Base-by-base conservation (phyloP, 2,113 vertebrate genomes). In the Colistium nudipinnis region DNA sequence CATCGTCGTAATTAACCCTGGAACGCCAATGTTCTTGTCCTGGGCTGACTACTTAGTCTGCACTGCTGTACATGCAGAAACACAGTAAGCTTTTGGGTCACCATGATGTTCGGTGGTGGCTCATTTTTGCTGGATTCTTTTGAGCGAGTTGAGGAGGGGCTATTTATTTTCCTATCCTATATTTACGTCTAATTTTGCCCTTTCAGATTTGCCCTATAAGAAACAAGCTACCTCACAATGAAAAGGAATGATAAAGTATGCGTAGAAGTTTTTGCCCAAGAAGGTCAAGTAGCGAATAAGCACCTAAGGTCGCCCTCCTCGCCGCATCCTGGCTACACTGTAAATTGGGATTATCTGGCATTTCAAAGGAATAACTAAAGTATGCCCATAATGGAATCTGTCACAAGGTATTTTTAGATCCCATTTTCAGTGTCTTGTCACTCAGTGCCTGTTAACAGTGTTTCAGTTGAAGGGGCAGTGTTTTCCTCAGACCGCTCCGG, bases 381-480 rank as follows among this genome's bases (percentile, higher is more conserved):
- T n/a, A 78, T 43, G 44, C 52, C 17, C 30, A 54, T 13, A 51
- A 63, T 48, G 25, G 14, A 76, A 76, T 84, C 72, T 85, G 62
- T 83, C 68, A 56, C 62, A 28, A 41, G 60, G 69, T 78, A 84
- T 81, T 79, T 83, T 74, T 54, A 76, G 60, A 56, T 70, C 54
- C 52, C 78, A 77, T 87, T 79, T 89, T 86, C 61, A 76, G 68
- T 61, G 62, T 80, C 73, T 85, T 80, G 76, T 88, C 89, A 88
- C 76, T 88, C 78, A 73, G 62, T 49, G 68, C 67, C 69, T 81
- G 85, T 88, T 90, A 85, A 84, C 76, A 78, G 76, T 78, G 70
- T 89, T 90, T 89, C 87, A 91, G 87, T 70, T 4, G 11, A 79
- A 89, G 86, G 86, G 87, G 85, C 89, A 90, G 83, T 74, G 84